phyloP scores from a whole-genome alignment of 1,140 invertebrate species.

The Ips typographus region DNA sequence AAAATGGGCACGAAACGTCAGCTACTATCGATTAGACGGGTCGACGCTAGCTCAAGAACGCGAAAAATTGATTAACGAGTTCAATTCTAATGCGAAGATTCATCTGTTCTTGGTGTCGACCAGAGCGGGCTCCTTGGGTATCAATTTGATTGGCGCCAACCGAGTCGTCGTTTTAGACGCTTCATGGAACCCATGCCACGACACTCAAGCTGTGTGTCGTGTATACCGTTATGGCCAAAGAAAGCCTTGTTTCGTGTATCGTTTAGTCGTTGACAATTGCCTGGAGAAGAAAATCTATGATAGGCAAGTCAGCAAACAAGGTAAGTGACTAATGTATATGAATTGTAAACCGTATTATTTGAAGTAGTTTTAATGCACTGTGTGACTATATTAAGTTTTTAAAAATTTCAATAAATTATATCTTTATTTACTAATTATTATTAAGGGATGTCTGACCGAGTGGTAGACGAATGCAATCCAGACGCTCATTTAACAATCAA shows the following conservation, averaged over 20 bases:
- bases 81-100: conserved; percentile 89
- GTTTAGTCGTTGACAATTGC: conserved; percentile 95
- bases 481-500: conserved; percentile 93
- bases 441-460: conserved; percentile 84
- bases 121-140: conserved; percentile 93
- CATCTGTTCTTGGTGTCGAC: conserved; percentile 96
- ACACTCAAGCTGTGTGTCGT: conserved; percentile 96
- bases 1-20: conserved; percentile 83
- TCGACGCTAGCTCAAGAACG: conserved; percentile 91
- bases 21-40: conserved; percentile 94
- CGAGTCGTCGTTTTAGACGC: conserved; percentile 97
- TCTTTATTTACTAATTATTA: conserved; percentile 3
- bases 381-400: not conserved
- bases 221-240: conserved; percentile 96
- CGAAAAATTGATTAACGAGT: conserved; percentile 96
- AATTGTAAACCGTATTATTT: not conserved
- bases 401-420: not conserved
- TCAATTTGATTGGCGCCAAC: conserved; percentile 97
- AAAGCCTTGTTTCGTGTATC: conserved; percentile 94
- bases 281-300: conserved; percentile 98
- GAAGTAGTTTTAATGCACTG: not conserved
- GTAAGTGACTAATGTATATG: conserved; percentile 44
- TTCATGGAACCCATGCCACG: conserved; percentile 99
- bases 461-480: conserved; percentile 97
- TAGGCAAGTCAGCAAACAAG: conserved; percentile 96